Conservation (phyloP, 2,797 vertebrate genomes). For the Dallia pectoralis region DNA sequence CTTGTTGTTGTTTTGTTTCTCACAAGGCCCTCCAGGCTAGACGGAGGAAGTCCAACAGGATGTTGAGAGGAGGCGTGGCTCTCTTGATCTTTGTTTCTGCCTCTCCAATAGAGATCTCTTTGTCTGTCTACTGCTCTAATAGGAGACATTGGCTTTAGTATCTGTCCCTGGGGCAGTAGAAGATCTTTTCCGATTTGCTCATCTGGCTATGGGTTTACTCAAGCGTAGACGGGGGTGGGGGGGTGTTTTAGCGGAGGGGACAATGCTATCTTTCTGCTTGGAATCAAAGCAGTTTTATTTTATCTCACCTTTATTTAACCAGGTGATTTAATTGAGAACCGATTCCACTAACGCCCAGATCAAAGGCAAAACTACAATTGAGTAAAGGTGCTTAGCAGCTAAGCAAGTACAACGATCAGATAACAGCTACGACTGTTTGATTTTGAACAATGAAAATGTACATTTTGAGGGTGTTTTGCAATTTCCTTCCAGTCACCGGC, state of each 20-base stretch:
- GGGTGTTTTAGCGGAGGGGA: slow-evolving; percentile 17
- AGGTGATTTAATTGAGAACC: slow-evolving; percentile 29
- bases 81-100: slow-evolving; percentile 10
- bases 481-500: too few species aligned
- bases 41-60: neutral
- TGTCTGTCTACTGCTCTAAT: slow-evolving; percentile 36
- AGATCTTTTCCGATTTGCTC: slow-evolving; percentile 61
- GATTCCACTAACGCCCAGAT: too few species aligned
- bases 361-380: too few species aligned
- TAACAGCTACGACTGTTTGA: too few species aligned
- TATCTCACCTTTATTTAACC: slow-evolving; percentile 40
- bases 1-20: neutral
- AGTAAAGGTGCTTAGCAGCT: slow-evolving; percentile 40
- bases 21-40: slow-evolving; percentile 14
- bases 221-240: neutral
- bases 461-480: too few species aligned
- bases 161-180: slow-evolving; percentile 55
- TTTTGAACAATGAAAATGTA: too few species aligned
- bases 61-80: slow-evolving; percentile 13
- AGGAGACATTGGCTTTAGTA: slow-evolving; percentile 56
- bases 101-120: neutral
- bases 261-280: slow-evolving; percentile 17
- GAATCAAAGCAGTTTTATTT: slow-evolving; percentile 42
- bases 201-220: slow-evolving; percentile 61
- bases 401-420: slow-evolving; percentile 39